Conservation (phyloP, 2,113 vertebrate genomes). For the Danionella cerebrum region DNA sequence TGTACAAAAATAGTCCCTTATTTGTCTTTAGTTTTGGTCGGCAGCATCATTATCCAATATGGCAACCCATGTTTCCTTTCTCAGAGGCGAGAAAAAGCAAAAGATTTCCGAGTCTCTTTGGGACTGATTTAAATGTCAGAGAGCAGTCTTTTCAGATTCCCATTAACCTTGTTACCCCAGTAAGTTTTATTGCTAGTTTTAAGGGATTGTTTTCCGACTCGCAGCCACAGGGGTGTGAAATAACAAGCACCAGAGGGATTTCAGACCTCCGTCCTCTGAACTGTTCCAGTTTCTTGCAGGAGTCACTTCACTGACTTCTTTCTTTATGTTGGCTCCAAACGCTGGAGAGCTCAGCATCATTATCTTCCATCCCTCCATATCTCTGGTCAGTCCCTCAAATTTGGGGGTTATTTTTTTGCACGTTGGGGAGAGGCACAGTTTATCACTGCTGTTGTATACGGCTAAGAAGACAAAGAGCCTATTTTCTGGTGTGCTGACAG, state of each 20-base stretch:
- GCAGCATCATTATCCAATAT: not conserved
- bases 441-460: constrained; percentile 69
- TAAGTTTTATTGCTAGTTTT: constrained; percentile 34
- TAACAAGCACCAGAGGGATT: constrained; percentile 75
- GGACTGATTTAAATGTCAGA: constrained; percentile 31
- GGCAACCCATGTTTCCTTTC: not conserved
- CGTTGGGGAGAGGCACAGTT: constrained; percentile 49
- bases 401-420: constrained; percentile 46
- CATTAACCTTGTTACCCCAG: constrained; percentile 44
- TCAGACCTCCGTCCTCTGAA: constrained; percentile 31
- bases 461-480: constrained; percentile 63
- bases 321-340: constrained; percentile 42
- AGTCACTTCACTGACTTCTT: constrained; percentile 46
- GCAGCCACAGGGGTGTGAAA: constrained; percentile 69
- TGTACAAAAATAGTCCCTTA: not conserved
- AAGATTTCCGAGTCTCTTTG: constrained; percentile 29
- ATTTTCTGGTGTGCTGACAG: constrained; percentile 61
- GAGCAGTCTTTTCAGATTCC: constrained; percentile 32
- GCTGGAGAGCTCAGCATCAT: constrained; percentile 54
- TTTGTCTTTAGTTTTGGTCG: not conserved
- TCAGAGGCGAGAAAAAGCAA: constrained; percentile 5
- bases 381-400: constrained; percentile 10
- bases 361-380: constrained; percentile 57
- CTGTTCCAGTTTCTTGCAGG: constrained; percentile 44
- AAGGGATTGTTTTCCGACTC: constrained; percentile 43